Evolutionary conservation across 1,140 invertebrate genomes (phyloP), one percentile per base, ranked within the genome.

Genomic region (Goniozus legneri): DNA sequence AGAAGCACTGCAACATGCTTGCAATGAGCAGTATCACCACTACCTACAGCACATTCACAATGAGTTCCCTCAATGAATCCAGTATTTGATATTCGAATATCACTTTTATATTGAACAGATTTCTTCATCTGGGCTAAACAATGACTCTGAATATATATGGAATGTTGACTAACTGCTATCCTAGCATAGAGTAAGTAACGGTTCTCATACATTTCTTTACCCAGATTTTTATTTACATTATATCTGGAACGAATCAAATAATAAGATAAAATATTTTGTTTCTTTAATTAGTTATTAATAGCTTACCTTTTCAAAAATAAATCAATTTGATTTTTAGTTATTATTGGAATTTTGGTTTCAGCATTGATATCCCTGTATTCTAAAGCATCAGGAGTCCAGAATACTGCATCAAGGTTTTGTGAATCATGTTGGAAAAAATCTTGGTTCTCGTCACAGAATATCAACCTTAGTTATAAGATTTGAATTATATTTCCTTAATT

Each of bases 21-120:
- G 19, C 40, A 43, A 32, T 43, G 40, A 18, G 40, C 40, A 16
- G 40, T 18, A 16, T 31, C 30, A 10, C 27, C 24, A 43, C 30
- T 15, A 18, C 40, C 40, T 8, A 32, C 42, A 36, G 32, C 42
- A 44, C 42, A 44, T 44, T 44, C 32, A 19, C 42, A 44, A 35
- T 35, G 15, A 14, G 42, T 21, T 3, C 20, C 33, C 3, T 37
- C 14, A 3, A 37, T 37, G n/a, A 37, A 15, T 18, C n/a, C 12
- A 8, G 4, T 12, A 37, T 2, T 10, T n/a, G 3, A 19, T 37
- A 19, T 19, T 19, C 4, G n/a, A n/a, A 37, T 20, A 20, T 37
- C 18, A 10, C 6, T 2, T 19, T 19, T 19, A 12, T 37, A 37
- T 15, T 15, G 14, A 3, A 37, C 35, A 3, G 14, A 19, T 37